Evolutionary conservation across 2,113 vertebrate genomes (phyloP), one percentile per base, ranked within the genome.

Genomic region (Lasiurus cinereus): DNA sequence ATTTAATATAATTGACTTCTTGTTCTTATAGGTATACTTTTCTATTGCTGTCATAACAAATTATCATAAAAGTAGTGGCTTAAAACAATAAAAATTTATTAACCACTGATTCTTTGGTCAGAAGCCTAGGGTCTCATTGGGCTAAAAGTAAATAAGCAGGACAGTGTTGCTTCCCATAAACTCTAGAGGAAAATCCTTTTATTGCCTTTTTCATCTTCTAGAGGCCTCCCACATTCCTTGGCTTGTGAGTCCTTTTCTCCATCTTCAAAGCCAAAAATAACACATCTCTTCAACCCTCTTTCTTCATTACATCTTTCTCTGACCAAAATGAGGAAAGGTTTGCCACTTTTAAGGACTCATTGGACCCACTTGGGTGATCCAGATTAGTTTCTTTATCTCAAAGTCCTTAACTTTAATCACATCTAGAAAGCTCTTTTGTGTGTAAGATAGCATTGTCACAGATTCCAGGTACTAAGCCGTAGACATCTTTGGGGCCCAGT

Each of bases 221-320:
- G 29, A 59, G 52, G 16, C 16, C 39, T 48, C 16, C 29, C 22
- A 36, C 12, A 70, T 22, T 70, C 73, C 22, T 70, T 86, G 83
- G 21, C 1, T 69, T 46, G 16, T 48, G 50, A 86, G 50, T 79
- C 31, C 31, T 86, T 78, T 59, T 59, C 33, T 69, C 52, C 48
- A 70, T 86, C 21, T 92, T 86, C 73, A 86, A 69, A 62, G 31
- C 27, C 69, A 52, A n/a, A 91, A 67, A 77, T 52, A 77, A 13
- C 11, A 21, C 12, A 83, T 48, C 39, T 72, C 21, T 82, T 36
- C 69, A 46, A 36, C 21, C 18, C 29, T 83, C 82, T 33, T 77
- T 18, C 46, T 12, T 43, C 43, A 66, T 83, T 33, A 73, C 31
- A 64, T 54, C 24, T 50, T 50, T 76, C 69, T 66, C 56, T 84